Conservation (phyloP, 1,140 invertebrate species). For the Euglossa dilemma region DNA sequence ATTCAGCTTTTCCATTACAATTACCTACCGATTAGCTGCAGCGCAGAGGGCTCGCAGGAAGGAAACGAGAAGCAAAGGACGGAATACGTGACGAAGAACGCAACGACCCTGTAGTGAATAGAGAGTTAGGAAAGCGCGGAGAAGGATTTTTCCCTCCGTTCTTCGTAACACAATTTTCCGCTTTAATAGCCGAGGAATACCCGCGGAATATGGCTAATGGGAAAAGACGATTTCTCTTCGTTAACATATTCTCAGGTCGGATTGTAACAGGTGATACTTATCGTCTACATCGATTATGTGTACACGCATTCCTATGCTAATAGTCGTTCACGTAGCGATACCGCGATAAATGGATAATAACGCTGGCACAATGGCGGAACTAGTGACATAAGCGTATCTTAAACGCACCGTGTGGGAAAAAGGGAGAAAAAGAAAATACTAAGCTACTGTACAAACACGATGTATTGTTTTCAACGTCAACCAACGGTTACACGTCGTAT, state of each 20-base stretch:
- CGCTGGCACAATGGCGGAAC: neutral
- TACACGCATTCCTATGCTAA: neutral
- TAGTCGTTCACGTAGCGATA: constrained; percentile 9
- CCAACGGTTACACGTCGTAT: constrained; percentile 28
- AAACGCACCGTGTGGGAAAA: constrained; percentile 25
- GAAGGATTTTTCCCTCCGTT: too few relatives aligned
- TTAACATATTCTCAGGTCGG: constrained; percentile 18
- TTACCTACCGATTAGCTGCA: constrained; percentile 24
- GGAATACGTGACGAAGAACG: constrained; percentile 15
- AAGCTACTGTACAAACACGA: constrained; percentile 8
- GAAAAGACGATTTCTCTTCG: constrained; percentile 14
- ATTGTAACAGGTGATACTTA: constrained; percentile 24
- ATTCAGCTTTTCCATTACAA: constrained; percentile 8
- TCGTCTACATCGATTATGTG: neutral
- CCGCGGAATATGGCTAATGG: constrained; percentile 1
- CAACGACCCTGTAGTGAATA: neutral
- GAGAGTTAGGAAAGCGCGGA: neutral
- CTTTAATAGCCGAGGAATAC: constrained; percentile 21
- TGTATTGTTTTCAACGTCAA: constrained; percentile 25
- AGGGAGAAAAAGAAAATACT: neutral
- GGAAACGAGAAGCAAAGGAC: neutral
- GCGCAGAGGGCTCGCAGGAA: neutral
- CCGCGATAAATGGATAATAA: constrained; percentile 29
- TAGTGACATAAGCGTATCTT: constrained; percentile 23
- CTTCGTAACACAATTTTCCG: constrained; percentile 7